Base-by-base conservation (phyloP, 1,140 invertebrate species). In the Spodoptera litura region DNA sequence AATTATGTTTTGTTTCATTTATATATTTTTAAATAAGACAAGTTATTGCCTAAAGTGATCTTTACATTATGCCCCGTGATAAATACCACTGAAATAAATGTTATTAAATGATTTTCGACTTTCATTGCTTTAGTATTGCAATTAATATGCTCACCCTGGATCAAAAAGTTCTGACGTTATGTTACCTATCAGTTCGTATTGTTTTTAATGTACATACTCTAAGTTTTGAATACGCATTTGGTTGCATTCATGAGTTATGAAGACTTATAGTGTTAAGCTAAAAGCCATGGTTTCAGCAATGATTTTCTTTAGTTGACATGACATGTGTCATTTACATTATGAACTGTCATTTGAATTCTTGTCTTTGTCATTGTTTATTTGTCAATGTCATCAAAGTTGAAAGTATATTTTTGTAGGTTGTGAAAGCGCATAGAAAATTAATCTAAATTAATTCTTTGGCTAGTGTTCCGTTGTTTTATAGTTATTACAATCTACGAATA, bases 1-100 rank as follows among this genome's bases (percentile, higher is more conserved):
- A 74, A 75, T 75, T 75, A 75, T 75, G 73, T 64, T 49, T 64
- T 51, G 51, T 75, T 15, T 62, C 25, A 62, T 75, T 75, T 61
- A 59, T 27, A 49, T 38, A 55, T 49, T 38, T 55, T 59, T 58
- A 73, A 25, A 59, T 66, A 66, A 66, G 62, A 66, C 62, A 49
- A 49, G 62, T 49, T 20, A 59, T 56, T 62, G 44, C 20, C 38
- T 66, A 25, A 49, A 51, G 20, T 58, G 20, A 49, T 49, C 38
- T 73, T 59, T 59, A 61, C n/a, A 59, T 58, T 59, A 27, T 61
- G 71, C 52, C 25, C 55, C 27, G 68, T 59, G 55, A 59, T 59
- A 51, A 61, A 51, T 52, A 62, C 15, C 27, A 59, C 11, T 44
- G 38, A 64, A 64, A 66, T 49, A 66, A 35, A 66, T 44, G 35